Conservation (phyloP, 2,797 vertebrate genomes). For the Enteromius treurensis region DNA sequence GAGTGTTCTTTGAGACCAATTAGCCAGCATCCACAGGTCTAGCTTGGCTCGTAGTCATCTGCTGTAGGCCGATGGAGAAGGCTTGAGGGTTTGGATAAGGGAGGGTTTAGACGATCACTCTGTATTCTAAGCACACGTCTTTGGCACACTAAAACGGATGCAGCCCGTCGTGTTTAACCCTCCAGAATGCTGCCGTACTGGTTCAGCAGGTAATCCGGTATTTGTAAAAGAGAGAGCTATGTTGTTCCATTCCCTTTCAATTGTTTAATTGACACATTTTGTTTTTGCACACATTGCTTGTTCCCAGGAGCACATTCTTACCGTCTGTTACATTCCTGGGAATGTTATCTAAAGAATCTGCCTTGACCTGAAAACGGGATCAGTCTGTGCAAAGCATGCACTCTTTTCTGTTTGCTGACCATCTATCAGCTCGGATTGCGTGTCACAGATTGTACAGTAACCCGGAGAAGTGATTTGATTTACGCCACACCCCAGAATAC, state of each 20-base stretch:
- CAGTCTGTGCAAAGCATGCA: neutral
- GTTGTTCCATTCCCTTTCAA: neutral
- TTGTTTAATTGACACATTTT: neutral
- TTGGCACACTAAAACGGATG: conserved; percentile 61
- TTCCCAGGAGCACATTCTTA: neutral
- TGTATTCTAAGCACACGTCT: conserved; percentile 67
- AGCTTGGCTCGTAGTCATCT: neutral
- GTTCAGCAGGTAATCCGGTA: conserved; percentile 20
- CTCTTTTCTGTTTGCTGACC: neutral
- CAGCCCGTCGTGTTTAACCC: conserved; percentile 29
- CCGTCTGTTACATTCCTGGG: conserved; percentile 1
- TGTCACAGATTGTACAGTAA: neutral
- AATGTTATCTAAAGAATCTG: conserved; percentile 33
- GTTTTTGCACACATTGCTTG: neutral
- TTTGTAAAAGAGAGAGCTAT: neutral
- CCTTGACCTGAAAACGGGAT: conserved; percentile 8
- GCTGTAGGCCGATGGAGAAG: neutral
- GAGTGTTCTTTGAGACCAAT: conserved; percentile 8
- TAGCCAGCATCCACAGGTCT: neutral
- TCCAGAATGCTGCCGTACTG: neutral
- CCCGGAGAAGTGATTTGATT: neutral
- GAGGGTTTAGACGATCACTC: conserved; percentile 36
- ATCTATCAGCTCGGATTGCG: neutral
- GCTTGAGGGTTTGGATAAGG: neutral
- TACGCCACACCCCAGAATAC: conserved; percentile 11